phyloP scores from a whole-genome alignment of 2,113 vertebrate genomes.

The Argyrosomus japonicus region DNA sequence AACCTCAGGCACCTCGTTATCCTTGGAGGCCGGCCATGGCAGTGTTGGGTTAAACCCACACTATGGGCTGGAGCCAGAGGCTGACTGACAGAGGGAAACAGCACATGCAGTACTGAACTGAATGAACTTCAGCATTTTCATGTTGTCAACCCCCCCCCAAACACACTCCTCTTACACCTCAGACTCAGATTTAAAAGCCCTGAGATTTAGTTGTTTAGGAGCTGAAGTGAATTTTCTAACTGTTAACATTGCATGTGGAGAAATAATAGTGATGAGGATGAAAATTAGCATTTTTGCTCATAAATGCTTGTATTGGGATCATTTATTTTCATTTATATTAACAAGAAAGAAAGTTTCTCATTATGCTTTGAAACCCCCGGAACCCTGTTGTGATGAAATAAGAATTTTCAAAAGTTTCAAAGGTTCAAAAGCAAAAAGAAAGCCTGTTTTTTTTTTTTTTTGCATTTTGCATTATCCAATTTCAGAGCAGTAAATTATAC shows the following conservation, averaged over 20 bases:
- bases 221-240: neutral
- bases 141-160: neutral
- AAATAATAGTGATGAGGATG: neutral
- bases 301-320: neutral
- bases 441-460: neutral
- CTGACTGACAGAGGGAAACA: constrained; percentile 65
- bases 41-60: constrained; percentile 62
- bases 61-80: constrained; percentile 49
- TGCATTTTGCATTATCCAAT: constrained; percentile 17
- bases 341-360: neutral
- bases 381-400: neutral
- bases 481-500: constrained; percentile 24
- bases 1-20: constrained; percentile 80
- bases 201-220: neutral
- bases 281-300: neutral
- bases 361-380: neutral
- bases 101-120: constrained; percentile 54
- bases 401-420: neutral
- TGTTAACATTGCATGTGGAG: neutral
- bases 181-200: neutral
- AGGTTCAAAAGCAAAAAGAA: neutral
- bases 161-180: constrained; percentile 4
- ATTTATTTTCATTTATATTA: constrained; percentile 18
- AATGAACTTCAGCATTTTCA: constrained; percentile 49
- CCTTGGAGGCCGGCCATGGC: constrained; percentile 73